Percentiles rank a stretch among this genome's conserved stretches.
Conservation (phyloP, 2,797 vertebrate genomes). For the Acanthis flammea region DNA sequence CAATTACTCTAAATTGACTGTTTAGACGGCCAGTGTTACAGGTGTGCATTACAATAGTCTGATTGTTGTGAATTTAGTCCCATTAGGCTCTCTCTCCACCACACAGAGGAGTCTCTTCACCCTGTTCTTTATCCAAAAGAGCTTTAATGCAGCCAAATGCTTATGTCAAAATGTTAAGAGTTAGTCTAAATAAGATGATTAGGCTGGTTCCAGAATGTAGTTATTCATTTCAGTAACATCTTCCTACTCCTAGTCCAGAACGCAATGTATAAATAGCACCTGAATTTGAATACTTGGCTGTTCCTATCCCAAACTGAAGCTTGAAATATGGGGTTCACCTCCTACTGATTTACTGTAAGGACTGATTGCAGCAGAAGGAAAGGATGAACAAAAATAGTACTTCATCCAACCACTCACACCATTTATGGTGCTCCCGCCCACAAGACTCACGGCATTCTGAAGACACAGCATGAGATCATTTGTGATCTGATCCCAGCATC, state of each 20-base stretch:
- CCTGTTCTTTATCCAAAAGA: background rate
- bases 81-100: background rate
- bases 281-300: background rate
- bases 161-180: background rate
- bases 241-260: background rate
- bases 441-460: background rate
- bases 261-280: background rate
- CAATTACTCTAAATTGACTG: background rate
- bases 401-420: constrained; percentile 18
- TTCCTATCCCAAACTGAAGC: background rate
- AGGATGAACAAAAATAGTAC: constrained; percentile 50
- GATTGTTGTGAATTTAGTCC: background rate
- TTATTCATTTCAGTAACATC: background rate
- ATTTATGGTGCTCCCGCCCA: constrained; percentile 14
- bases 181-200: background rate
- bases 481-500: constrained; percentile 23
- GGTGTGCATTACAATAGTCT: background rate
- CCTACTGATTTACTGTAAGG: background rate
- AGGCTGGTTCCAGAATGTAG: background rate
- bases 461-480: constrained; percentile 17
- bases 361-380: constrained; percentile 31
- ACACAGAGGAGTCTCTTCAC: background rate
- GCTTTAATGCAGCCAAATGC: background rate
- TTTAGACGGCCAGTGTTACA: background rate
- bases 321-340: background rate